Conservation (phyloP, 2,113 vertebrate genomes). For the Laterallus jamaicensis region DNA sequence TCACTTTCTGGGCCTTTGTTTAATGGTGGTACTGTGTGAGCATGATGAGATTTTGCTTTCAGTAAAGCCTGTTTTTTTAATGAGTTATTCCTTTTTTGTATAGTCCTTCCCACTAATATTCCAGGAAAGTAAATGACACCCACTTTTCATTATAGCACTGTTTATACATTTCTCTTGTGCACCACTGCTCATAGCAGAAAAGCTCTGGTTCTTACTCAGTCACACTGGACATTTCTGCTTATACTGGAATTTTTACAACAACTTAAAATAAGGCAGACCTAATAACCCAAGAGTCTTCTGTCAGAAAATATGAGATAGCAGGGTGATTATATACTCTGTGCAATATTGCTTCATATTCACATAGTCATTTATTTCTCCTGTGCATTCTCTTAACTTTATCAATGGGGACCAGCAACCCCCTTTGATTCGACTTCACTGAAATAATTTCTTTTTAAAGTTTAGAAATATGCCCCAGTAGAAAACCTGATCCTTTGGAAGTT, state of each 20-base stretch:
- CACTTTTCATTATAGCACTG: neutral
- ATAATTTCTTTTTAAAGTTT: neutral
- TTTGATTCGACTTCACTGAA: neutral
- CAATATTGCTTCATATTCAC: constrained; percentile 1
- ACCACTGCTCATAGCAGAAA: neutral
- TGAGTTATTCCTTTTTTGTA: neutral
- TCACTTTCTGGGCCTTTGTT: neutral
- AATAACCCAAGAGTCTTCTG: neutral
- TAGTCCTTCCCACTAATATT: neutral
- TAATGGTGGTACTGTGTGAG: neutral
- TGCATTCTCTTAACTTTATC: neutral
- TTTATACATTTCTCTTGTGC: neutral
- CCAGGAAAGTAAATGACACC: neutral
- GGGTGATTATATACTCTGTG: neutral
- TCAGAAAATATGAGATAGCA: neutral
- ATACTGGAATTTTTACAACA: neutral
- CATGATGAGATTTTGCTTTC: neutral
- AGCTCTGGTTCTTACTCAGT: neutral
- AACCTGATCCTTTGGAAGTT: neutral
- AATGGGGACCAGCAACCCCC: neutral
- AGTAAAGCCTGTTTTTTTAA: neutral
- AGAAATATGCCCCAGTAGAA: neutral
- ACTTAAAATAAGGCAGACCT: neutral
- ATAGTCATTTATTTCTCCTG: neutral
- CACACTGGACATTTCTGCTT: neutral